Base-by-base conservation (phyloP, 1,140 invertebrate genomes). In the Galleria mellonella region DNA sequence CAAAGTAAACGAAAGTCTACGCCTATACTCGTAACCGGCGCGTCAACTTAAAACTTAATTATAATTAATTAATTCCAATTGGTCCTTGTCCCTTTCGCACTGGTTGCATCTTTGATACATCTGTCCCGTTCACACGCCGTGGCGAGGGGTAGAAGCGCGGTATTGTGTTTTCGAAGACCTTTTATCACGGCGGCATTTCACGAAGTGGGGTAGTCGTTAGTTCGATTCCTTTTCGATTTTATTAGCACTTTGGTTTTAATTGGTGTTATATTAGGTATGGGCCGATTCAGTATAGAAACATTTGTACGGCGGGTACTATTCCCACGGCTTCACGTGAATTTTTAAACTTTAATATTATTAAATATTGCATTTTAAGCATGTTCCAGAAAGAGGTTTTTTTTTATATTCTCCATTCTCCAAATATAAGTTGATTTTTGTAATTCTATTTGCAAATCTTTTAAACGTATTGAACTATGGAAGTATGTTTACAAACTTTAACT, bases 21-120 rank as follows among this genome's bases (percentile, higher is more conserved):
- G 72, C 69, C 72, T 73, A 47, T 47, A 68, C 73, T 68, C 76
- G 70, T 84, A 84, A 84, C 77, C 72, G 67, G 79, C 83, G 89
- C 89, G 90, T 90, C 88, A 91, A 91, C 89, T 91, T 89, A 91
- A 84, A 91, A 92, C 90, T 91, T 91, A 91, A 91, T 91, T 91
- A 91, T 91, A 91, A 91, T 91, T 91, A 91, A 91, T 91, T 91
- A 91, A 91, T 91, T 87, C 85, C 79, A 86, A 86, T 86, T 84
- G 83, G 68, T 70, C 63, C 55, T 65, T 59, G 51, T 86, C 77
- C 71, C 65, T 72, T 72, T 83, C 77, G 41, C 62, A 43, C 81
- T 17, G 28, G 45, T 38, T 52, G 32, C 57, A 59, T 77, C 79
- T 86, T 83, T 51, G 43, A 53, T 81, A 61, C 45, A 13, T 15